Base-by-base conservation (phyloP, 2,113 vertebrate species). In the Erinaceus europaeus region DNA sequence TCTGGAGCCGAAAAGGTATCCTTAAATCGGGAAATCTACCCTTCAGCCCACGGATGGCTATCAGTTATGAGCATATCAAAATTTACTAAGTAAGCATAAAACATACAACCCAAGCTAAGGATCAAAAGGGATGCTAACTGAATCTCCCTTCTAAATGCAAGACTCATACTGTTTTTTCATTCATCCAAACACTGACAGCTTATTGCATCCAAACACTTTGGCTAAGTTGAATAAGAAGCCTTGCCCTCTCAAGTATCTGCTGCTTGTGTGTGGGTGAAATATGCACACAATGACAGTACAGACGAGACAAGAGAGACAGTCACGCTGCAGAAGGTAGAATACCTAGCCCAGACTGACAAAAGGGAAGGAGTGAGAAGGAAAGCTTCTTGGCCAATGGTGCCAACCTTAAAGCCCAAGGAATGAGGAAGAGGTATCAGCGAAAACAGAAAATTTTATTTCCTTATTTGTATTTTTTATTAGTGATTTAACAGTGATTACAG, bases 61-160 rank as follows among this genome's bases (percentile, higher is more conserved):
- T 52, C 50, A 85, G 29, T 34, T 48, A 77, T 59, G 21, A 75
- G 11, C 46, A n/a, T 57, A 76, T n/a, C 78, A 92, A 91, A 90
- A 71, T 15, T 27, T 25, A 57, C 15, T 11, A 57, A 57, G 29
- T 57, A 57, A 57, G 6, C 55, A 57, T 29, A 23, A 57, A 57
- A 57, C 52, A 53, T 23, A 6, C 6, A 53, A 53, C 29, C 29
- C 34, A 57, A 61, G 15, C 38, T 74, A 46, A 77, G 61, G 57
- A 5, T 34, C 50, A 40, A 52, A 73, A 76, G 34, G 34, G 13
- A n/a, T 29, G 62, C 6, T 20, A 27, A 23, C 1, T 91, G 44
- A 71, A 44, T 86, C 42, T 86, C 71, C 77, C 36, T 89, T 78
- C 73, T 73, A 79, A 82, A 94, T 21, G 69, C 3, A 75, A 81